These are phyloP conservation scores for Oreocharis arfaki DNA, from an alignment of 2,113 vertebrate genomes.

Conservation along the genomic window DNA sequence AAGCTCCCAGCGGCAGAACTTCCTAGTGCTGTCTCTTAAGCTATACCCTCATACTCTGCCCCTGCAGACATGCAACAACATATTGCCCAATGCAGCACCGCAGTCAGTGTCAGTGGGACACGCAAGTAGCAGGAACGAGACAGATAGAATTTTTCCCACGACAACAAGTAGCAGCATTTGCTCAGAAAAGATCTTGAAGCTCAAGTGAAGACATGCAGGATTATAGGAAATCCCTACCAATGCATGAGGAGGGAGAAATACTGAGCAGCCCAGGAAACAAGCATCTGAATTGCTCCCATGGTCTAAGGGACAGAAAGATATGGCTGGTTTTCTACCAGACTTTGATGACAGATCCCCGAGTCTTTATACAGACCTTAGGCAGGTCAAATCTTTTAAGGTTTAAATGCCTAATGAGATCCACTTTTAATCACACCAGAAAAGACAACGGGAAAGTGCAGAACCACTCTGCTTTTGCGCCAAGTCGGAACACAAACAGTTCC, in stretches of 20 bases:
- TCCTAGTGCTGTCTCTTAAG: neutral
- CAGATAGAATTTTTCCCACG: neutral
- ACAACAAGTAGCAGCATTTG: neutral
- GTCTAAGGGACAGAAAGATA: neutral
- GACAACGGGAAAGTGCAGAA: neutral
- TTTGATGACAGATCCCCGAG: neutral
- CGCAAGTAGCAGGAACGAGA: neutral
- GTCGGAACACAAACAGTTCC: neutral
- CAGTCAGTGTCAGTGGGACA: neutral
- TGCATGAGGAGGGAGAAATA: neutral
- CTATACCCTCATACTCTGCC: neutral
- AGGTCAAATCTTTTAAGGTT: neutral
- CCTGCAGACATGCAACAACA: neutral
- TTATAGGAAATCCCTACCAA: neutral
- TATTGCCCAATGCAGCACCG: neutral
- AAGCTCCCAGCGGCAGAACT: neutral
- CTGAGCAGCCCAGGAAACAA: neutral
- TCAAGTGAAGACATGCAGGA: neutral
- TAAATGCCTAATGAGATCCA: neutral
- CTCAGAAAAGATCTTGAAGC: neutral
- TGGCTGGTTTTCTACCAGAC: neutral
- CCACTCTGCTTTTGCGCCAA: neutral
- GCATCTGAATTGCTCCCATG: neutral
- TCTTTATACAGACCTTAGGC: neutral
- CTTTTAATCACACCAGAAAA: neutral